Evolutionary conservation across 2,888 invertebrate genomes (phyloP).

Genomic region (Leptinotarsa juncta): DNA sequence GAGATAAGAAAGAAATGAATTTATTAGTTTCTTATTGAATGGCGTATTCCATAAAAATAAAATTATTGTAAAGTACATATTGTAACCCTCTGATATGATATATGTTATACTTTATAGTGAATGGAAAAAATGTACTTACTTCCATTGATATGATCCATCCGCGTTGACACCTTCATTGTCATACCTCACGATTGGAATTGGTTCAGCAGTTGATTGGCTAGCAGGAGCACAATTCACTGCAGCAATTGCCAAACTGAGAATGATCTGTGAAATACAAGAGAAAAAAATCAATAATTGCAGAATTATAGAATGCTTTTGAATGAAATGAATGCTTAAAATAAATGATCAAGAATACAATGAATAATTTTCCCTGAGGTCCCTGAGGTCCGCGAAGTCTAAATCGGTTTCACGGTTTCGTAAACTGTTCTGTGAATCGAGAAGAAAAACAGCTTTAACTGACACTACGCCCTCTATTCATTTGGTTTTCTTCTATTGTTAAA

Average conservation of each 20-base stretch:
- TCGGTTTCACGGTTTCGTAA: too few relatives aligned
- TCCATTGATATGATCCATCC: slow-evolving; percentile 69
- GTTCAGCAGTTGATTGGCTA: slow-evolving; percentile 56
- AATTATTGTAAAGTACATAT: too few relatives aligned
- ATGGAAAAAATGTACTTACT: slow-evolving; percentile 30
- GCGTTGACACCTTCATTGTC: slow-evolving; percentile 74
- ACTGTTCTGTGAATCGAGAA: background rate
- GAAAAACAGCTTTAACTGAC: too few relatives aligned
- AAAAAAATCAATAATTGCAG: background rate
- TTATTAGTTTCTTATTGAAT: too few relatives aligned
- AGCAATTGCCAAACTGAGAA: slow-evolving; percentile 11
- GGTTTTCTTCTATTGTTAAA: too few relatives aligned
- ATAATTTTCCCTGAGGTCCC: too few relatives aligned
- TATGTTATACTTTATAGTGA: background rate
- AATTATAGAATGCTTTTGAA: background rate
- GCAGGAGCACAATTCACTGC: slow-evolving; percentile 19
- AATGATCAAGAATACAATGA: too few relatives aligned
- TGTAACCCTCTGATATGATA: background rate
- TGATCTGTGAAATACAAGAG: background rate
- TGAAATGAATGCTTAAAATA: too few relatives aligned
- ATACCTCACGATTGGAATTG: slow-evolving; percentile 71
- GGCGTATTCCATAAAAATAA: too few relatives aligned
- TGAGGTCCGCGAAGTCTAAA: too few relatives aligned
- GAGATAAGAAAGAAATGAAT: too few relatives aligned
- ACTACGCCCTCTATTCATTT: too few relatives aligned